Base-by-base conservation (phyloP, 2,113 vertebrate genomes). In the Gambusia affinis region DNA sequence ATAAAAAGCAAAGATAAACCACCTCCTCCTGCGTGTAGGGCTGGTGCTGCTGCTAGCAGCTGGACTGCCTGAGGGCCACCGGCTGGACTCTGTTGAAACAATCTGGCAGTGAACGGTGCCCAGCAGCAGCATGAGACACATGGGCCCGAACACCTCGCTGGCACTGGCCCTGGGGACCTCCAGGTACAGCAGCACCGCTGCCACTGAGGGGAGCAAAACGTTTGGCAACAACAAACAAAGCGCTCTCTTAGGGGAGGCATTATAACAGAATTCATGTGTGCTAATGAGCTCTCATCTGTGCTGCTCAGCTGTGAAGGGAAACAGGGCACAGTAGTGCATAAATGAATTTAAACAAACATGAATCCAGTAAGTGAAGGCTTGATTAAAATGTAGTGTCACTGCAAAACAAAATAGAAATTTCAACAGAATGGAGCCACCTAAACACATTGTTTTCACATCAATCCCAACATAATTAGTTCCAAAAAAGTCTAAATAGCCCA, bases 61-160 rank as follows among this genome's bases (percentile, higher is more conserved):
- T 70, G 92, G 92, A 83, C 85, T 93, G 89, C 79, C 75, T 14
- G 90, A 86, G 0, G 94, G 87, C 12, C 93, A 91, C 44, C 91
- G 93, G 85, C 89, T 93, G 82, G 95, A 91, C 92, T 97, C 96
- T 0, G 98, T 98, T 24, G 98, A 99, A 86, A 99, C 98, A 22
- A 99, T 99, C 73, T 99, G 98, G 85, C 98, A 99, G 94, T 99
- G 98, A 70, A 99, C 97, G 0, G 97, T 99, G 3, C 98, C 98
- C 95, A 99, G 94, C 76, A 99, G 95, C 64, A 99, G 91, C 98
- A 99, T 97, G 67, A 99, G 95, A 94, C 96, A 98, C 95, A 98
- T 87, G 3, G 98, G 97, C 67, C 95, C 96, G 63, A 97, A 87
- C 30, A 96, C 93, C 80, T 99, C 98, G 42, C 95, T 99, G n/a